Base-by-base conservation (phyloP, 2,888 invertebrate species). In the Rhingia campestris region DNA sequence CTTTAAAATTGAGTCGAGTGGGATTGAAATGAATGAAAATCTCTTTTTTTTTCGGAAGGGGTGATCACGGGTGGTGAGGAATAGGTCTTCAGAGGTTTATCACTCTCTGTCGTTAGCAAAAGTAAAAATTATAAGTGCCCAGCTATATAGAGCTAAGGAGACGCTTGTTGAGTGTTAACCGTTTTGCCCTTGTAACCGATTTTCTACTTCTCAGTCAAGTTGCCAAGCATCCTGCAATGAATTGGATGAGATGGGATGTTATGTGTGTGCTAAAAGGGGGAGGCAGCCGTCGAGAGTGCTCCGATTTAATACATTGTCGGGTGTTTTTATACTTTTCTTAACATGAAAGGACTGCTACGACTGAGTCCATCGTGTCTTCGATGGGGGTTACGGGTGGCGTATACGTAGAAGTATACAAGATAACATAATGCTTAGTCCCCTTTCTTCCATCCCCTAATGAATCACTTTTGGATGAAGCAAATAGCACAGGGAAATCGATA, bases 151-250 rank as follows among this genome's bases (percentile, higher is more conserved):
- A 39, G 51, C 37, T 56, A 64, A 66, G 35, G 56, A 66, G 74
- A 43, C 58, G 74, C 82, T 82, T 73, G 73, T 82, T 82, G 79
- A 82, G 79, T 63, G 56, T 73, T 79, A 82, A 82, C 73, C 67
- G 73, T 79, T 82, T 73, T 73, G 67, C 79, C 72, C 82, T 82
- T 82, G 82, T 82, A 82, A 79, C 82, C 79, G 61, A 73, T 82
- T 82, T 82, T 73, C 54, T 63, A 73, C 81, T 67, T 66, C 77
- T 77, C 61, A 77, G 81, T 81, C 77, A 72, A 81, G 66, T 77
- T 81, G 81, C 77, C 81, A 81, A 81, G 81, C 39, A 77, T 61
- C 35, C 81, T 77, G 77, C 72, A 59, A 35, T 47, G 69, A 70
- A 70, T 81, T 64, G 64, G 70, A 75, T 81, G 14, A 70, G 70